Conservation (phyloP, 2,888 invertebrate genomes). For the Trachelus troglodyta region DNA sequence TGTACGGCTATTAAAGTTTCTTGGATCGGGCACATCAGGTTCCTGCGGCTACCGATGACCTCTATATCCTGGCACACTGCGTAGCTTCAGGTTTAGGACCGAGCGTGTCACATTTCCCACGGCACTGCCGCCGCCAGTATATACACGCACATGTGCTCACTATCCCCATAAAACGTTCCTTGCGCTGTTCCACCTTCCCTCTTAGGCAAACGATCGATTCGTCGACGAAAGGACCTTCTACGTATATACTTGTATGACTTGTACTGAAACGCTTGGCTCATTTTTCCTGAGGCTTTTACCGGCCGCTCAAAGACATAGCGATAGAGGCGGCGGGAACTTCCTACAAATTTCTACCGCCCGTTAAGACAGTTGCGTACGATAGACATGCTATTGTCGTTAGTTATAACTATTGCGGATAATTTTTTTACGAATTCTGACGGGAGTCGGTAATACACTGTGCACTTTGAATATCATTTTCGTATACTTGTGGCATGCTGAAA, state of each 20-base stretch:
- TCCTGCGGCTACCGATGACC: slow-evolving; percentile 14
- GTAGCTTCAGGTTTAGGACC: slow-evolving; percentile 37
- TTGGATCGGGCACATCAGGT: slow-evolving; percentile 12
- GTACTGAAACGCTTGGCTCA: neutral
- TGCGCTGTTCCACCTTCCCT: slow-evolving; percentile 36
- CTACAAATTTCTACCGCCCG: neutral
- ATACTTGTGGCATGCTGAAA: neutral
- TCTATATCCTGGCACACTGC: slow-evolving; percentile 4
- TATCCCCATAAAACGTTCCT: slow-evolving; percentile 34
- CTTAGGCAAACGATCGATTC: slow-evolving; percentile 9
- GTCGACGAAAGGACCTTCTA: neutral
- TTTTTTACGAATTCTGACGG: neutral
- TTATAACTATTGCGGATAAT: neutral
- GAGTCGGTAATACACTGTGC: neutral
- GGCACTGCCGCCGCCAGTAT: slow-evolving; percentile 35
- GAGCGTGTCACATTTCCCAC: slow-evolving; percentile 55
- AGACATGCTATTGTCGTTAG: neutral
- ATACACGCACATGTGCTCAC: slow-evolving; percentile 30
- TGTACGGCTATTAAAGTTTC: slow-evolving; percentile 11
- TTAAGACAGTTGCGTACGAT: neutral
- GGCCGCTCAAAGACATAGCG: no score
- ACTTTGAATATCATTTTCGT: neutral
- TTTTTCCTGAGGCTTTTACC: neutral
- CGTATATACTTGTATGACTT: neutral
- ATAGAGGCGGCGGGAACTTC: neutral